Conservation (phyloP, 2,888 invertebrate species). For the Dasypolia templi region DNA sequence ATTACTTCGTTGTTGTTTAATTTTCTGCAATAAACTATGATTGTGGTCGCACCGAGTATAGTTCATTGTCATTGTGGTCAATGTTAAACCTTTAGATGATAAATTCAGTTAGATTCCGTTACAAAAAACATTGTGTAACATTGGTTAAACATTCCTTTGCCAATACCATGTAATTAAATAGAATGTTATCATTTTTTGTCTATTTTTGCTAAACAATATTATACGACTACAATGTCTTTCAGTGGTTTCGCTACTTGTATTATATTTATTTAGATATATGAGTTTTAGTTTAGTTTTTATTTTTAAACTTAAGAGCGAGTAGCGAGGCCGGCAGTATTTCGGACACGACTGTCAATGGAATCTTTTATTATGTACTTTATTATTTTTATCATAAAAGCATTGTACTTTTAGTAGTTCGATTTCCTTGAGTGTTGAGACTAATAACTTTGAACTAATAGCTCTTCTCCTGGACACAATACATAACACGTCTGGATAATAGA, state of each 20-base stretch:
- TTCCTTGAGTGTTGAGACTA: slow-evolving; percentile 35
- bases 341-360: slow-evolving; percentile 42
- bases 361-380: slow-evolving; percentile 27
- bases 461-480: slow-evolving; percentile 22
- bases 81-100: slow-evolving; percentile 45
- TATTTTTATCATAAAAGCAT: slow-evolving; percentile 20
- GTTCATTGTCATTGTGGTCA: slow-evolving; percentile 55
- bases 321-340: slow-evolving; percentile 45
- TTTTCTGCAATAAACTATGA: slow-evolving; percentile 19
- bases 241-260: slow-evolving; percentile 45
- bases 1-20: not conserved
- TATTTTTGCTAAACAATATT: slow-evolving; percentile 63
- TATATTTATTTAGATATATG: slow-evolving; percentile 54
- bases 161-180: slow-evolving; percentile 42
- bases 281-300: slow-evolving; percentile 51
- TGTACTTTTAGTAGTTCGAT: slow-evolving; percentile 49
- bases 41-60: slow-evolving; percentile 45
- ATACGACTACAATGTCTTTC: slow-evolving; percentile 28
- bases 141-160: slow-evolving; percentile 65
- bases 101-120: slow-evolving; percentile 53
- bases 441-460: not conserved
- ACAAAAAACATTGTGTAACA: slow-evolving; percentile 43
- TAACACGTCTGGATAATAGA: not conserved
- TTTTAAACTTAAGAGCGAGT: slow-evolving; percentile 37
- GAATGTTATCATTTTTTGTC: slow-evolving; percentile 48